A percentile compares a stretch with the other conserved stretches of the same genome.
Conservation (phyloP, 2,888 invertebrate genomes). For the Drosophila kanekoi region DNA sequence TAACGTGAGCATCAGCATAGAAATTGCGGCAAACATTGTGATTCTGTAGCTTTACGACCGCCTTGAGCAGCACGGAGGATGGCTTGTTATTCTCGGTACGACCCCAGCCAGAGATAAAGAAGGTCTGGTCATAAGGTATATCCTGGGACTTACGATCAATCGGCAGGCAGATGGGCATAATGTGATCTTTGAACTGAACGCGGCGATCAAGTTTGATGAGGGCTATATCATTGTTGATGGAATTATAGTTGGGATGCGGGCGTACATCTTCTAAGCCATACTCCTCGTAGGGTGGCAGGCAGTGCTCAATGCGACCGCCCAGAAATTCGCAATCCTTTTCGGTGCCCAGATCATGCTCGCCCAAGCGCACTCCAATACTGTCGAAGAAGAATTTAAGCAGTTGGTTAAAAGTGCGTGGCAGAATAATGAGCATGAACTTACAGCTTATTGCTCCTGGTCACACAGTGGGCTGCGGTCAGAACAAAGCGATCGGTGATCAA, state of each 20-base stretch:
- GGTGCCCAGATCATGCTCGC: constrained; percentile 83
- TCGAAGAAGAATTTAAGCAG: background rate
- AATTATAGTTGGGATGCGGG: constrained; percentile 86
- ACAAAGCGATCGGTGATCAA: constrained; percentile 78
- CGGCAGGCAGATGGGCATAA: constrained; percentile 81
- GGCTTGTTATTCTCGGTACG: constrained; percentile 59
- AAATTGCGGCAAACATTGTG: constrained; percentile 66
- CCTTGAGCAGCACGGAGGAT: constrained; percentile 70
- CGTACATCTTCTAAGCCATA: constrained; percentile 81
- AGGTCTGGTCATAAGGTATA: constrained; percentile 44
- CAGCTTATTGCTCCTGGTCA: constrained; percentile 38
- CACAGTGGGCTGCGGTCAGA: constrained; percentile 83
- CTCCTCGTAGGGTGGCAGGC: constrained; percentile 85
- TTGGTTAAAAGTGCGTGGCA: background rate
- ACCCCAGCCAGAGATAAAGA: constrained; percentile 82
- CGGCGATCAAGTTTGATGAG: constrained; percentile 85
- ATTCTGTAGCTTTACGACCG: constrained; percentile 52
- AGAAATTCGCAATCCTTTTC: constrained; percentile 78
- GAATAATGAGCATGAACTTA: constrained; percentile 53
- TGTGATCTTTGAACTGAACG: constrained; percentile 67
- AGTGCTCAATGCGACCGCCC: constrained; percentile 59
- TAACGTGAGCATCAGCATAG: constrained; percentile 51
- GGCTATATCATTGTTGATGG: constrained; percentile 87
- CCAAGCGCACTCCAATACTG: constrained; percentile 84
- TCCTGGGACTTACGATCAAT: constrained; percentile 54